These are phyloP conservation scores for Tapera naevia DNA, from an alignment of 2,797 vertebrate species.

Conservation along the genomic window DNA sequence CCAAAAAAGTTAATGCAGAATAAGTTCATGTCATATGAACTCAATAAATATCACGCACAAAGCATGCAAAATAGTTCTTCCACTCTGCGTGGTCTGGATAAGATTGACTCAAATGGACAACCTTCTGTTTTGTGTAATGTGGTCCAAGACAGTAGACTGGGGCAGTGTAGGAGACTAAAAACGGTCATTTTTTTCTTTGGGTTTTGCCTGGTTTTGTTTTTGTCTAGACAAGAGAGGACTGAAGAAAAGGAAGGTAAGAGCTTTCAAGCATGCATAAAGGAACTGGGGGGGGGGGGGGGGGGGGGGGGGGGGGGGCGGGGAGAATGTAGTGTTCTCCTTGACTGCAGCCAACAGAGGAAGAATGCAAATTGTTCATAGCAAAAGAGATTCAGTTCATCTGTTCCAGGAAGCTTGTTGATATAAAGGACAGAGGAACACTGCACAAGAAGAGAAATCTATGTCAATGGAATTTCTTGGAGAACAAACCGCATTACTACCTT, in stretches of 20 bases:
- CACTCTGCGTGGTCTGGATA: not conserved
- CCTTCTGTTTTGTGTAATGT: not conserved
- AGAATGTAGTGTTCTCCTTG: not conserved
- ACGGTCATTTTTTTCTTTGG: not conserved
- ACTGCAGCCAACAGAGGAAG: not conserved
- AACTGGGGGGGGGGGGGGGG: not conserved
- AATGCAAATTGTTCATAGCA: not conserved
- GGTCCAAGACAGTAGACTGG: not conserved
- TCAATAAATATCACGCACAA: not conserved
- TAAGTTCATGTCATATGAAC: not conserved
- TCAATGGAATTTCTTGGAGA: not conserved
- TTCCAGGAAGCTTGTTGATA: not conserved
- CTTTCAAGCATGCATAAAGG: not conserved
- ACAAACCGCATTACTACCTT: not conserved
- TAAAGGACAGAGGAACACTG: not conserved
- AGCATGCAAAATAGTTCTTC: not conserved
- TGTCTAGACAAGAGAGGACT: not conserved
- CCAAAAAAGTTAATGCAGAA: not conserved
- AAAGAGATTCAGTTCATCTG: not conserved
- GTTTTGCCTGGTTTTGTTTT: not conserved
- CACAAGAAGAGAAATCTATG: not conserved
- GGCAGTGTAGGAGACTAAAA: not conserved
- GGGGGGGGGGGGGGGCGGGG: accelerated
- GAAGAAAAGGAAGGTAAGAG: not conserved
- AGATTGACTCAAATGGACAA: not conserved